Base-by-base conservation (phyloP, 2,113 vertebrate genomes). In the Pseudopipra pipra region DNA sequence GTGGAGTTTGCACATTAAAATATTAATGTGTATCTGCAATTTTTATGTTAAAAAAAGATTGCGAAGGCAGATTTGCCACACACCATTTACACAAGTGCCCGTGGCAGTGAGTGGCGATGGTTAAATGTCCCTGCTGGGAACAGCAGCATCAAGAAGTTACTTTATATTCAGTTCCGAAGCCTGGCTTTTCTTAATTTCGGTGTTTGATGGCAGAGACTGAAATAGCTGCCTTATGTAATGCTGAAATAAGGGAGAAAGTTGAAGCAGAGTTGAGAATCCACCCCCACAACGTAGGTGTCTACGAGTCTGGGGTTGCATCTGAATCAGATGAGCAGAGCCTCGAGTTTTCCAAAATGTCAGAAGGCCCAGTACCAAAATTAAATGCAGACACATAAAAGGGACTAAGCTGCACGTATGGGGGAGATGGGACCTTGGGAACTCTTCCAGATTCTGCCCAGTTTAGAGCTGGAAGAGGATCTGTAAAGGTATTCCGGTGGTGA, bases 211-310 rank as follows among this genome's bases (percentile, higher is more conserved):
- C 70, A 72, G 68, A 46, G 88, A 92, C 82, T 58, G 80, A 96
- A 97, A 96, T 95, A 96, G 93, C 61, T 78, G 63, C 1, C 10
- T 97, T 96, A 96, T 72, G 39, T 93, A 96, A 95, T 30, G 56
- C 52, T 66, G 33, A 96, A 95, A 74, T 59, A 77, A 72, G 93
- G 90, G 79, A 84, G 79, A 84, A 85, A 35, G 66, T 90, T 94
- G 83, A 76, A 91, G 71, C 23, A 80, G 67, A 96, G 91, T 90
- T 93, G 90, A 92, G 86, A 94, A 93, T 94, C 65, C 88, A 44
- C 95, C 95, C 72, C 95, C 96, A 81, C 93, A 75, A 37, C 33
- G 93, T 96, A 90, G 91, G 90, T 96, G 93, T 95, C 87, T 84
- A 7, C 4, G 1, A 90, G 83, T 86, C 79, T 58, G 76, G 90